Percentiles rank a stretch among this genome's conserved stretches.
phyloP scores from a whole-genome alignment of 2,113 vertebrate species.

The Labeo catla region DNA sequence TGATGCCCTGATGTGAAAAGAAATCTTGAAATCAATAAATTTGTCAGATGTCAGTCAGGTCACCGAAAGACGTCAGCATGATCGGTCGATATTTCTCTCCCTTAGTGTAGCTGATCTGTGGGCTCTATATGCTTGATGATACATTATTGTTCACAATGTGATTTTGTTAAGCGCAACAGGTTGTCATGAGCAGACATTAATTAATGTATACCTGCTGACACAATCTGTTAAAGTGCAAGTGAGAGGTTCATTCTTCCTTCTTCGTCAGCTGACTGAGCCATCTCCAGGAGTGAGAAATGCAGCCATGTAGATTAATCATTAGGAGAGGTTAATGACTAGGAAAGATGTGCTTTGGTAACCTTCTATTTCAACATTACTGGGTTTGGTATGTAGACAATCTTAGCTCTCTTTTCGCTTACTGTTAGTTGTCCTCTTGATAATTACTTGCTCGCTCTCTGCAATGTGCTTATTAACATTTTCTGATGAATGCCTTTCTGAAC shows the following conservation, averaged over 20 bases:
- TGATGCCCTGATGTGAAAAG: background rate
- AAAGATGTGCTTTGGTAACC: conserved; percentile 3
- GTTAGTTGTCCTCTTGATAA: background rate
- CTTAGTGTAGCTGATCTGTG: background rate
- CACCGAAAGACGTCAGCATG: no score
- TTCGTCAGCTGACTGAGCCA: background rate
- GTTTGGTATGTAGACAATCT: conserved; percentile 3
- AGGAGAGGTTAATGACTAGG: conserved; percentile 29
- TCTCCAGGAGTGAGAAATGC: conserved; percentile 24
- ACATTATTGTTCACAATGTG: background rate
- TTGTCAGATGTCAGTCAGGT: background rate
- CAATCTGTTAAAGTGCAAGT: background rate
- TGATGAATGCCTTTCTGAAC: background rate
- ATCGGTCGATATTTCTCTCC: background rate
- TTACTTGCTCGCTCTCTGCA: background rate
- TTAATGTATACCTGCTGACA: background rate
- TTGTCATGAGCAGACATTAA: background rate
- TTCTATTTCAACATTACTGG: background rate
- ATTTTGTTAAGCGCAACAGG: background rate
- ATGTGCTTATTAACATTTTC: conserved; percentile 26
- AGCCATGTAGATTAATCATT: conserved; percentile 1
- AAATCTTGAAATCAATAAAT: background rate
- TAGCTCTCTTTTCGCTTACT: background rate
- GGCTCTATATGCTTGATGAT: no score
- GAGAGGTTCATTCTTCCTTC: background rate